Conservation (phyloP, 2,113 vertebrate species). For the Festucalex cinctus region DNA sequence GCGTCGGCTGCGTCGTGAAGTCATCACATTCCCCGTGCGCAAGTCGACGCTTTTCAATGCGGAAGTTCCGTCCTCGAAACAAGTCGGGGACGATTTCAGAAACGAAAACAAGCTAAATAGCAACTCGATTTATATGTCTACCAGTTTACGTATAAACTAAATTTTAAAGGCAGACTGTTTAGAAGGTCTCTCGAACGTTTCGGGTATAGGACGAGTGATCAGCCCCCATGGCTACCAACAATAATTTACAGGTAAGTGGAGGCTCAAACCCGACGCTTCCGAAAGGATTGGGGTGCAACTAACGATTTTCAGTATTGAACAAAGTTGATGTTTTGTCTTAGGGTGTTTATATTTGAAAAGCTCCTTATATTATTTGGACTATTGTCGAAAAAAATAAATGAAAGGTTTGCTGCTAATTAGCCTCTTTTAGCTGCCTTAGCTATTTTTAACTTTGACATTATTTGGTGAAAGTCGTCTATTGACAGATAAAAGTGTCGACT, state of each 20-base stretch:
- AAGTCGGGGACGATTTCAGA: conserved; percentile 43
- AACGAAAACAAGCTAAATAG: conserved; percentile 52
- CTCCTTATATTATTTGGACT: too few species aligned
- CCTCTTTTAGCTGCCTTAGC: conserved; percentile 34
- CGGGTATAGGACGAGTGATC: conserved; percentile 27
- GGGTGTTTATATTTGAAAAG: background rate
- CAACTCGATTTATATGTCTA: background rate
- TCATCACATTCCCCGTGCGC: conserved; percentile 57
- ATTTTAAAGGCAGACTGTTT: background rate
- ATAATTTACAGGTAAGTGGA: conserved; percentile 77
- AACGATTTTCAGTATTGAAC: background rate
- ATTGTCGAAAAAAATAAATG: background rate
- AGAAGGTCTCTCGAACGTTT: conserved; percentile 16
- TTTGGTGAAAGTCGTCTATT: background rate
- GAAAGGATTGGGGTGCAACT: background rate
- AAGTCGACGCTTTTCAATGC: conserved; percentile 65
- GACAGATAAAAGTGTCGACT: background rate
- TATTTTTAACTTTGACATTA: background rate
- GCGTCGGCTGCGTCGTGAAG: conserved; percentile 52
- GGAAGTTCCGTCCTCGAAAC: conserved; percentile 65
- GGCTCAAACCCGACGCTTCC: conserved; percentile 18
- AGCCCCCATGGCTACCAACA: conserved; percentile 75
- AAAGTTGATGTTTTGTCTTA: background rate
- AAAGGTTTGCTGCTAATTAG: conserved; percentile 56
- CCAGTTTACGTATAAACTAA: background rate